Base-by-base conservation (phyloP, 2,888 invertebrate genomes). In the Epinotia nisella region DNA sequence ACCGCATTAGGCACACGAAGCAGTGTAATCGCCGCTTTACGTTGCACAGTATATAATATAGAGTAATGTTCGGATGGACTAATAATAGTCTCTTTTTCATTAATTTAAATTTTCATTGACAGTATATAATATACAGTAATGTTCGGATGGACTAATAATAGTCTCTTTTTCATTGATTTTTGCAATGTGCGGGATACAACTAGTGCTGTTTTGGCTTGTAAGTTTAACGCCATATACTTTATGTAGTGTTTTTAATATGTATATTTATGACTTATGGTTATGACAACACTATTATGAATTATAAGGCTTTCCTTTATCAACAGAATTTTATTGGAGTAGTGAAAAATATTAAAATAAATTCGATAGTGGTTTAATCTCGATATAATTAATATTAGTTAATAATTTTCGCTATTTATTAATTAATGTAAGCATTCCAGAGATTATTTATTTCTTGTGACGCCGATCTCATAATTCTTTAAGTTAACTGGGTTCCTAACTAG, bases 401-500 rank as follows among this genome's bases (percentile, higher is more conserved):
- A 55, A 21, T 45, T 45, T 55, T 21, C 19, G 29, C 19, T 64
- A 53, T 53, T 35, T 35, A 53, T 19, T 35, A n/a, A 49, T 49
- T 35, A 35, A 35, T 24, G 3, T 58, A 49, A 49, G 53, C 35
- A 65, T 65, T 70, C 55, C 61, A 19, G 53, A 71, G 39, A 45
- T 60, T 24, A 29, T 45, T 66, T 65, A 60, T 60, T 29, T 3
- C 17, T 53, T 45, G 29, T 66, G 7, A 45, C 55, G 3, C 29
- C 17, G 66, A 71, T 71, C 66, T 71, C 66, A 60, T 45, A 15
- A 53, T 70, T 29, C 1, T 35, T 35, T 71, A 66, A 59, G 53
- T 66, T 71, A 66, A 56, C 17, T 41, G 24, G 21, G 71, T 71
- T 67, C 66, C 55, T 71, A 67, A 71, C n/a, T 67, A 71, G 24